These are phyloP conservation scores for Scophthalmus maximus DNA, from an alignment of 2,113 vertebrate species.

Conservation along the genomic window DNA sequence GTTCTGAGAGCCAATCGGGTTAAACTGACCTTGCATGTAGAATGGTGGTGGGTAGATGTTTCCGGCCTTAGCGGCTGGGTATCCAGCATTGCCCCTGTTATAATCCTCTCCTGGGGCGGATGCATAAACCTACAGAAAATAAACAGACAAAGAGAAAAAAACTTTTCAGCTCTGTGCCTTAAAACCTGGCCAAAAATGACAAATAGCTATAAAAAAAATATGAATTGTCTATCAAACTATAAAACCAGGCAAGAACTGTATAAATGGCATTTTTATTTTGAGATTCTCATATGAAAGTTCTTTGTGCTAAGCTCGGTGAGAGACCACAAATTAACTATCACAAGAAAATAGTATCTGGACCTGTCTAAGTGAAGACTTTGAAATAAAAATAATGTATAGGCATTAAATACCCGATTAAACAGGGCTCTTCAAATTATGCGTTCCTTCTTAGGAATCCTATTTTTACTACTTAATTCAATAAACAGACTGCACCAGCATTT, in stretches of 20 bases:
- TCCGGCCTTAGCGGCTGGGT: constrained; percentile 87
- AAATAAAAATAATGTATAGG: not conserved
- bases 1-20: constrained; percentile 18
- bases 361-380: not conserved
- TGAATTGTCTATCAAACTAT: not conserved
- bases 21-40: constrained; percentile 90
- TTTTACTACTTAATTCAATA: constrained; percentile 57
- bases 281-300: not conserved
- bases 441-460: constrained; percentile 28
- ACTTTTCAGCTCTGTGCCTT: not conserved
- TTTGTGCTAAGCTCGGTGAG: not conserved
- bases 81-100: constrained; percentile 87
- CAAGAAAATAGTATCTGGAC: not conserved
- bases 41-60: constrained; percentile 89
- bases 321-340: not conserved
- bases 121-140: constrained; percentile 87
- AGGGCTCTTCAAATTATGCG: constrained; percentile 17
- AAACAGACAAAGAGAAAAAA: not conserved
- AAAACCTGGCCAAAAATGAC: not conserved
- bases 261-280: not conserved
- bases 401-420: constrained; percentile 27
- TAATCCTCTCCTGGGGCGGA: constrained; percentile 92
- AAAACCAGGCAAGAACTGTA: not conserved
- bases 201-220: not conserved
- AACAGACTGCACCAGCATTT: constrained; percentile 44